phyloP scores from a whole-genome alignment of 2,797 vertebrate species.

The Pseudotriccus pelzelni region DNA sequence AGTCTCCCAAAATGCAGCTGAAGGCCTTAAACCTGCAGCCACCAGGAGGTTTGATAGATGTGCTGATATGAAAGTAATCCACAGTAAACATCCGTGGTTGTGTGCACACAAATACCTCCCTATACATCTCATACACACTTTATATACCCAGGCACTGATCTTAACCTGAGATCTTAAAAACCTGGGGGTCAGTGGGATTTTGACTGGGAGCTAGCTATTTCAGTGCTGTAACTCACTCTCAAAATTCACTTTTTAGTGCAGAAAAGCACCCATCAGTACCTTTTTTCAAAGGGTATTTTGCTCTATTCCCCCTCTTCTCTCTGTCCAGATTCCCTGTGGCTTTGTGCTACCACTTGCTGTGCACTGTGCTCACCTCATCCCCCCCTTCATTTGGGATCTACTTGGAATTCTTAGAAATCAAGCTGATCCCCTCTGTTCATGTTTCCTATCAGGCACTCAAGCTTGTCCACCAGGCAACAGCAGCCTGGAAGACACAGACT shows the following conservation, averaged over 20 bases:
- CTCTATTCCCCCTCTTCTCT: background rate
- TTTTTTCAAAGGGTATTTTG: fast-evolving
- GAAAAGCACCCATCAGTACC: background rate
- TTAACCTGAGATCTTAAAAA: background rate
- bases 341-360: background rate
- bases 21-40: background rate
- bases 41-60: background rate
- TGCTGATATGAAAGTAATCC: background rate
- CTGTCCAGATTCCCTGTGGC: background rate
- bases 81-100: background rate
- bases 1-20: background rate
- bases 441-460: background rate
- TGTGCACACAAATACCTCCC: background rate
- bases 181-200: background rate
- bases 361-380: background rate
- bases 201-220: background rate
- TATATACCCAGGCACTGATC: background rate
- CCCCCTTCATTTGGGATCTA: background rate
- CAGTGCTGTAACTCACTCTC: background rate
- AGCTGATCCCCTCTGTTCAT: background rate
- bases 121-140: background rate
- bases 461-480: background rate
- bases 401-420: background rate
- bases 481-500: background rate
- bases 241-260: background rate